phyloP scores from a whole-genome alignment of 2,797 vertebrate genomes.

The Etheostoma perlongum region DNA sequence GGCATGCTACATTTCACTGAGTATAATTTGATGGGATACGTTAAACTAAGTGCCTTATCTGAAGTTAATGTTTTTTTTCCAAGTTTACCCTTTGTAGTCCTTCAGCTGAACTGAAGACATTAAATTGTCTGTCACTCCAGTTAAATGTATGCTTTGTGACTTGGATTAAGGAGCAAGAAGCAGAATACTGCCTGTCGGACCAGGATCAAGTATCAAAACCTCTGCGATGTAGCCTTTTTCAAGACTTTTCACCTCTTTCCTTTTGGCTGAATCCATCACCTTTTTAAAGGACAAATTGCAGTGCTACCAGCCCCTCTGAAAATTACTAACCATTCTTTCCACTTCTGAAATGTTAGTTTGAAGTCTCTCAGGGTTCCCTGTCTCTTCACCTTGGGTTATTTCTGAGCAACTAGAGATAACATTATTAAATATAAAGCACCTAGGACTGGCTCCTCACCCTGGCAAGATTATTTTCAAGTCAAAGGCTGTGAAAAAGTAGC shows the following conservation, averaged over 20 bases:
- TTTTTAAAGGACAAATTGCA: conserved; percentile 31
- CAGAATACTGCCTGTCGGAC: conserved; percentile 9
- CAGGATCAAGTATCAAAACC: conserved; percentile 14
- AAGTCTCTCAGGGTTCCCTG: conserved; percentile 41
- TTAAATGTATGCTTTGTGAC: conserved; percentile 26
- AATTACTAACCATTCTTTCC: conserved; percentile 40
- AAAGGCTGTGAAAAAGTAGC: conserved; percentile 43
- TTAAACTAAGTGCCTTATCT: conserved; percentile 30
- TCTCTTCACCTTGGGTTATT: conserved; percentile 54
- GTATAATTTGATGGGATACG: conserved; percentile 29
- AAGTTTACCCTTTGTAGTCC: conserved; percentile 3
- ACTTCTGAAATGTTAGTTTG: conserved; percentile 37
- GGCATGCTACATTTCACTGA: conserved; percentile 34
- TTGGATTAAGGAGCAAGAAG: conserved; percentile 5
- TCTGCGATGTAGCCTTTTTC: not conserved
- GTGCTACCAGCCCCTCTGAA: conserved; percentile 33
- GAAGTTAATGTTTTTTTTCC: conserved; percentile 7
- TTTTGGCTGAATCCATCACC: conserved; percentile 40
- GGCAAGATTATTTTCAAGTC: conserved; percentile 57
- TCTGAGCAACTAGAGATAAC: conserved; percentile 53
- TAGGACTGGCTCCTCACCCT: conserved; percentile 28
- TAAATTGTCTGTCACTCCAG: conserved; percentile 30
- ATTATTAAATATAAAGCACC: conserved; percentile 65
- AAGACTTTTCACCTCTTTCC: conserved; percentile 35
- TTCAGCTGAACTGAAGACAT: conserved; percentile 26